Evolutionary conservation across 2,113 vertebrate genomes (phyloP).

Genomic region (Mesoclemmys tuberculata): DNA sequence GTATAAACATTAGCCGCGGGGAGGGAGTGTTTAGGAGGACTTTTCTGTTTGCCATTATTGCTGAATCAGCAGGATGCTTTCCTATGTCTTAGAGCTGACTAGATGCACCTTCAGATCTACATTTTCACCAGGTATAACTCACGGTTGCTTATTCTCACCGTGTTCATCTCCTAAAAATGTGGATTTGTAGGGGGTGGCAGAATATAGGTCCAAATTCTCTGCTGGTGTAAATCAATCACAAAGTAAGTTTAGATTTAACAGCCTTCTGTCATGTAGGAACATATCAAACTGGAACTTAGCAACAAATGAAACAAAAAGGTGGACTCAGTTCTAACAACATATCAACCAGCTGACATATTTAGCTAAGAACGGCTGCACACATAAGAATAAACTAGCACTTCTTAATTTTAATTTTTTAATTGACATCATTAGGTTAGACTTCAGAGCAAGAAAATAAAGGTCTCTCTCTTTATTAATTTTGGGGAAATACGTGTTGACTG

Average conservation of each 20-base stretch:
- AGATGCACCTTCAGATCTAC: not conserved
- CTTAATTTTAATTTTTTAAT: constrained; percentile 24
- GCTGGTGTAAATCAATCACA: not conserved
- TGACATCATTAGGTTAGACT: not conserved
- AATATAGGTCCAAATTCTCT: not conserved
- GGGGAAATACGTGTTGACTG: not conserved
- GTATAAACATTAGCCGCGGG: not conserved
- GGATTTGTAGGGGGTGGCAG: not conserved
- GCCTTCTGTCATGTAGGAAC: not conserved
- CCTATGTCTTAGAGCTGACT: not conserved
- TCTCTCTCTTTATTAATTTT: not conserved
- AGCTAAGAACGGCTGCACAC: not conserved
- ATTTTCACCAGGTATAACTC: not conserved
- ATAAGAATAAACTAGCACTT: not conserved
- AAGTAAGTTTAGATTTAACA: constrained; percentile 5
- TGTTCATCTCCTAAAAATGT: not conserved
- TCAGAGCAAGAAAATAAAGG: not conserved
- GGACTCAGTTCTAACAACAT: accelerated
- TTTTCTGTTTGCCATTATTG: not conserved
- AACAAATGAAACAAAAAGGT: not conserved
- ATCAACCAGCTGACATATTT: not conserved
- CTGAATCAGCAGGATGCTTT: not conserved
- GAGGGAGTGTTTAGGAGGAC: not conserved
- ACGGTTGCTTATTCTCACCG: not conserved
- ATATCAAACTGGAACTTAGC: not conserved